These are phyloP conservation scores for Hydrophis major DNA, from an alignment of 2,797 vertebrate species.

Conservation along the genomic window DNA sequence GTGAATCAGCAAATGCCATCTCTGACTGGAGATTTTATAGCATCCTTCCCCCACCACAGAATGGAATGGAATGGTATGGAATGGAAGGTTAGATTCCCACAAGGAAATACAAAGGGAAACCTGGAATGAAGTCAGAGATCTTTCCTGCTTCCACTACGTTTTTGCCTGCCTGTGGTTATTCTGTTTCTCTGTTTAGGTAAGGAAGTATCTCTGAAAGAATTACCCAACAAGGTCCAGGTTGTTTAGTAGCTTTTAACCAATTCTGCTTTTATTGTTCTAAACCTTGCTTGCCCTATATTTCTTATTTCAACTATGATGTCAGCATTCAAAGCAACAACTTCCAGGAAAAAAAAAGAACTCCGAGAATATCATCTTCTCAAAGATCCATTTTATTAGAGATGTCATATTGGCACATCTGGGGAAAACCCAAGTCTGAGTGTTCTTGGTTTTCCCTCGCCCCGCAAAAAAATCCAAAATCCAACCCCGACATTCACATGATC, in stretches of 20 bases:
- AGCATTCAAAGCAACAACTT: too few species aligned
- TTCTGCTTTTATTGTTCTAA: neutral
- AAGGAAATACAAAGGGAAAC: neutral
- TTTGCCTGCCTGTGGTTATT: neutral
- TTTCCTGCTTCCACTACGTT: neutral
- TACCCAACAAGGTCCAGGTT: neutral
- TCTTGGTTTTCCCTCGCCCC: too few species aligned
- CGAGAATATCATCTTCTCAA: too few species aligned
- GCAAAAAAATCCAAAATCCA: too few species aligned
- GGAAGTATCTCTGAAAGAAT: neutral
- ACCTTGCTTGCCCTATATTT: neutral
- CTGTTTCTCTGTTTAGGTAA: neutral
- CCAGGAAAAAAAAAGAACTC: too few species aligned
- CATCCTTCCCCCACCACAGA: too few species aligned
- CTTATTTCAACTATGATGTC: neutral
- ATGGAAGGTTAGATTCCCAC: neutral
- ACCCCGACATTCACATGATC: too few species aligned
- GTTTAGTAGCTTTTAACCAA: neutral
- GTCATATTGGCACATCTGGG: too few species aligned
- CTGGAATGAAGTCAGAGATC: neutral
- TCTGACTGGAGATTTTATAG: too few species aligned
- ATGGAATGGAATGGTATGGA: neutral
- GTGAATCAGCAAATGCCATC: too few species aligned
- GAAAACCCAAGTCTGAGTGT: too few species aligned
- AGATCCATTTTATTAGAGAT: too few species aligned